These are phyloP conservation scores for Oryzias melastigma DNA, from an alignment of 2,113 vertebrate species.

Conservation along the genomic window DNA sequence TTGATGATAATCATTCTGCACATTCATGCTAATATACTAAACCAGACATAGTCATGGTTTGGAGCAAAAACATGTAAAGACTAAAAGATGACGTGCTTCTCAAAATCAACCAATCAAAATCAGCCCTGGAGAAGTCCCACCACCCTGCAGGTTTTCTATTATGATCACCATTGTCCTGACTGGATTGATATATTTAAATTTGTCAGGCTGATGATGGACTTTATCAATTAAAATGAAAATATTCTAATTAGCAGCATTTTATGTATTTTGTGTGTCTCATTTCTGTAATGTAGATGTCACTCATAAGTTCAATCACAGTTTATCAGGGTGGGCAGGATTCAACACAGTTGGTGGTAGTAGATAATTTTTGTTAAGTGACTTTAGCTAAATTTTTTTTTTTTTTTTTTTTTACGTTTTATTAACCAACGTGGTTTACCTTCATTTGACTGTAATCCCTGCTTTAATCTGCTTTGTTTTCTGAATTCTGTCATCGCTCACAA, in stretches of 20 bases:
- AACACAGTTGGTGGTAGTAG: neutral
- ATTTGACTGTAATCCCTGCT: too few species aligned
- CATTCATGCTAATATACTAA: slow-evolving; percentile 8
- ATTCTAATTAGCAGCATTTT: slow-evolving; percentile 67
- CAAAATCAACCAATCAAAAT: slow-evolving; percentile 62
- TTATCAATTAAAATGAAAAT: slow-evolving; percentile 76
- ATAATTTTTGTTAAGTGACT: neutral
- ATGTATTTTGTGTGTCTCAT: slow-evolving; percentile 64
- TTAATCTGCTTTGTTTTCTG: too few species aligned
- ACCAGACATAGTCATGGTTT: slow-evolving; percentile 46
- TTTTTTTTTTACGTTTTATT: too few species aligned
- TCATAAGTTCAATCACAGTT: slow-evolving; percentile 63
- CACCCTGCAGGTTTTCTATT: slow-evolving; percentile 57
- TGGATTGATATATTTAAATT: slow-evolving; percentile 68
- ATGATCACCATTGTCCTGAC: slow-evolving; percentile 51
- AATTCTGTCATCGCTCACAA: too few species aligned
- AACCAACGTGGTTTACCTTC: too few species aligned
- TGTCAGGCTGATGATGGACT: slow-evolving; percentile 53
- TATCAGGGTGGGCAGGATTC: slow-evolving; percentile 20
- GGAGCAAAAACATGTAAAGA: slow-evolving; percentile 45
- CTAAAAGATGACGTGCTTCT: slow-evolving; percentile 20
- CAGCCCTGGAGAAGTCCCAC: slow-evolving; percentile 21
- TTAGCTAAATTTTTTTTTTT: too few species aligned
- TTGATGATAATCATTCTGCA: slow-evolving; percentile 5
- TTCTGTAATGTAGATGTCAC: slow-evolving; percentile 65